Evolutionary conservation across 2,113 vertebrate species (phyloP).

Genomic region (Chaetodon trifascialis): DNA sequence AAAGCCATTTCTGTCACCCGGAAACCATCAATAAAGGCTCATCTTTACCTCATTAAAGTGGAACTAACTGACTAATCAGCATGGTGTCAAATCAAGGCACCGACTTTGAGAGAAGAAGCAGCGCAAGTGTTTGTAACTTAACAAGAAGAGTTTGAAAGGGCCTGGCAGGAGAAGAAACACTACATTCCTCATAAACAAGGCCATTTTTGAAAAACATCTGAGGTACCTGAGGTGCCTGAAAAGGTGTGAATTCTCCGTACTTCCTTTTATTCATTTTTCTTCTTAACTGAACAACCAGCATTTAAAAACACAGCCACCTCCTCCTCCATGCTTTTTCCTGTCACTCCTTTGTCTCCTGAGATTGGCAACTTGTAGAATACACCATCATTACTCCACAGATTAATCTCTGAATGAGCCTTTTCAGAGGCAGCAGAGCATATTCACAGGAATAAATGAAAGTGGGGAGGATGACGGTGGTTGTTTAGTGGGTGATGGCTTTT

Average conservation of each 20-base stretch:
- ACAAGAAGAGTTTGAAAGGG: not conserved
- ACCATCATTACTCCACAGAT: conserved; percentile 33
- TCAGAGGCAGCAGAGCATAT: conserved; percentile 45
- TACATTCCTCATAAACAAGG: not conserved
- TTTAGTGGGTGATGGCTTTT: conserved; percentile 52
- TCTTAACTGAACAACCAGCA: not conserved
- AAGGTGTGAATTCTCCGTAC: conserved; percentile 7
- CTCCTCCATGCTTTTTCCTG: not conserved
- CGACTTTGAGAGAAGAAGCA: conserved; percentile 20
- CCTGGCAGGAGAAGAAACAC: conserved; percentile 13
- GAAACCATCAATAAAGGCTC: not conserved
- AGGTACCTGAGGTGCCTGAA: not conserved
- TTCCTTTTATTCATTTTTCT: not conserved
- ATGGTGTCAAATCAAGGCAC: conserved; percentile 29
- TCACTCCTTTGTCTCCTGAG: conserved; percentile 36
- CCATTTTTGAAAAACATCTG: not conserved
- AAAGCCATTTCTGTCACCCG: not conserved
- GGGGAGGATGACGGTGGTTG: not conserved
- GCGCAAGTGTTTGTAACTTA: conserved; percentile 7
- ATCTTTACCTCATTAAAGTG: conserved; percentile 16
- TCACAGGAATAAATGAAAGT: conserved; percentile 49
- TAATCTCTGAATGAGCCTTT: conserved; percentile 54
- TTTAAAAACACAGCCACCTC: conserved; percentile 14
- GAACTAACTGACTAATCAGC: not conserved
- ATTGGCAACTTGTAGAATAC: conserved; percentile 45